Base-by-base conservation (phyloP, 2,888 invertebrate species). In the Philopedon plagiatum region DNA sequence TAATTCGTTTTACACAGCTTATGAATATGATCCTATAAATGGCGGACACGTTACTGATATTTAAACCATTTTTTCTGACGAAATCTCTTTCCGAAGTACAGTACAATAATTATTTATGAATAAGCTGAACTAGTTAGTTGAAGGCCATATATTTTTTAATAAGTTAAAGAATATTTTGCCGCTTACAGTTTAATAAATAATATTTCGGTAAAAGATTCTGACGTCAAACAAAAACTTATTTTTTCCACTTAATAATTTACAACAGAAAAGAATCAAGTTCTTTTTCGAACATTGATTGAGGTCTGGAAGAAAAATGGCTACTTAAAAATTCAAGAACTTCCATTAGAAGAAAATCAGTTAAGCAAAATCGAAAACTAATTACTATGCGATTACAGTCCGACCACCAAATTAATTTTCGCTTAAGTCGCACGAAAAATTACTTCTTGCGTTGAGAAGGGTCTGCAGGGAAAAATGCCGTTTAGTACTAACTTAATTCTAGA, bases 391-490 rank as follows among this genome's bases (percentile, higher is more conserved):
- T 64, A 64, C 15, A 58, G 70, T 57, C 58, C 58, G 8, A 49
- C 70, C 58, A 23, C 70, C 49, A 49, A 70, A 64, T 70, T 64
- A 70, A 70, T 70, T 70, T 64, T 57, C 60, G 57, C 39, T 58
- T 62, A 21, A 39, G 49, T 41, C 49, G 58, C 51, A 56, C 37
- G 23, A 49, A 49, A 49, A 49, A 44, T 19, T 44, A 19, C 19
- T 44, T 44, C 18, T 39, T 39, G 39, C 7, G 15, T 1, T 15
- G 32, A 8, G 13, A 54, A 26, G 15, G 26, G 18, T 29, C 13
- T 15, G 7, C 2, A 39, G 15, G 15, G 1, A 15, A 15, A 39
- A 39, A 39, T 15, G 0, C 15, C 15, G 5, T 5, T 11, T 37
- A n/a, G n/a, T 4, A 5, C 11, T 39, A n/a, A n/a, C n/a, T n/a